Conservation (phyloP, 2,113 vertebrate genomes). For the Gadus chalcogrammus region DNA sequence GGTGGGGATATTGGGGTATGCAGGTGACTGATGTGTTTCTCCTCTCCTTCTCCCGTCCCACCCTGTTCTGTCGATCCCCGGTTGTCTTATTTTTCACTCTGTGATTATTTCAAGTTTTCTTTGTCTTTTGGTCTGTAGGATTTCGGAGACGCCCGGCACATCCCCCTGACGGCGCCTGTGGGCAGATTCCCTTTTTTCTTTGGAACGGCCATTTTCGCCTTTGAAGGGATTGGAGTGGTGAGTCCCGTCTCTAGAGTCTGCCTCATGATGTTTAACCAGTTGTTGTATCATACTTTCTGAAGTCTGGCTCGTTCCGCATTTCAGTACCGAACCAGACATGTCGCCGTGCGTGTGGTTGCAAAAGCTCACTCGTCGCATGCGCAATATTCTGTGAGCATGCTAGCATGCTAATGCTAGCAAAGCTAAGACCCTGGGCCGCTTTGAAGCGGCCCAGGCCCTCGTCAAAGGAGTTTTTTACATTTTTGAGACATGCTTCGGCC, state of each 20-base stretch:
- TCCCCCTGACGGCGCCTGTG: conserved; percentile 75
- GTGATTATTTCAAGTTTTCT: background rate
- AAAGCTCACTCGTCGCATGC: too few species aligned
- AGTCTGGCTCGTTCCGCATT: too few species aligned
- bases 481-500: too few species aligned
- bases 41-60: background rate
- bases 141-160: conserved; percentile 67
- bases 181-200: conserved; percentile 83
- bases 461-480: too few species aligned
- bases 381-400: too few species aligned
- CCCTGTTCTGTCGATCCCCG: too few species aligned
- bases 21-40: background rate
- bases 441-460: too few species aligned
- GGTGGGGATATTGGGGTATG: background rate
- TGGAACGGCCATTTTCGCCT: conserved; percentile 83
- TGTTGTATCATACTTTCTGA: too few species aligned
- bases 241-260: conserved; percentile 34
- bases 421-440: too few species aligned
- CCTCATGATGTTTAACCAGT: background rate
- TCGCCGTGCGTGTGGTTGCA: too few species aligned
- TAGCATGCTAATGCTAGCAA: too few species aligned
- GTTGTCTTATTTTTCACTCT: background rate
- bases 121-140: conserved; percentile 59
- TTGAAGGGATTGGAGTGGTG: conserved; percentile 85
- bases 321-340: too few species aligned